These are phyloP conservation scores for Ypsolopha scabrella DNA, from an alignment of 2,888 invertebrate genomes.

Conservation along the genomic window DNA sequence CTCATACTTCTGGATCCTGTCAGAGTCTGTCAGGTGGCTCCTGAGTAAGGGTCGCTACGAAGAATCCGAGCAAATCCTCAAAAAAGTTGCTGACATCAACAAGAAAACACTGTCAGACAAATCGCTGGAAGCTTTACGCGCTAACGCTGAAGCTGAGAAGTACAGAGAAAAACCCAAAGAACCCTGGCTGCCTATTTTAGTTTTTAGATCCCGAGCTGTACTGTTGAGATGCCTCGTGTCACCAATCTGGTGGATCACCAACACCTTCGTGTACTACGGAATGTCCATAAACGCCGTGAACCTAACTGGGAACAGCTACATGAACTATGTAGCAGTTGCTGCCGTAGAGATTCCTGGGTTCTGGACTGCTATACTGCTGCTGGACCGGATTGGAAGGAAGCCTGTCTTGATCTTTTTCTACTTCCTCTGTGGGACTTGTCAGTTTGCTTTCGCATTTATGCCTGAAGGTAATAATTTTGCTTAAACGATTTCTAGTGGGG, in stretches of 20 bases:
- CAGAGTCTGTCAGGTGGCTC: slow-evolving; percentile 80
- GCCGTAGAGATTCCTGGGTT: slow-evolving; percentile 76
- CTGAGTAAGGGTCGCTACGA: slow-evolving; percentile 73
- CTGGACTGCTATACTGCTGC: slow-evolving; percentile 60
- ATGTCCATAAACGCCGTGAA: slow-evolving; percentile 76
- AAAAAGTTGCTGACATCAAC: slow-evolving; percentile 73
- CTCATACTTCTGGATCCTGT: slow-evolving; percentile 77
- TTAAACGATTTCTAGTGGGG: no score
- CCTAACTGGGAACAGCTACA: slow-evolving; percentile 74
- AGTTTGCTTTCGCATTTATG: slow-evolving; percentile 28
- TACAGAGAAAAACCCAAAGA: slow-evolving; percentile 17
- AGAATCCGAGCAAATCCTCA: slow-evolving; percentile 73
- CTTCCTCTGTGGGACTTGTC: slow-evolving; percentile 53
- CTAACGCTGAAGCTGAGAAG: slow-evolving; percentile 21
- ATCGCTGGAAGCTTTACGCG: slow-evolving; percentile 27
- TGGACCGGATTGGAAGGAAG: slow-evolving; percentile 67
- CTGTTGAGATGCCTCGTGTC: slow-evolving; percentile 63
- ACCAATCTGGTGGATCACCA: slow-evolving; percentile 77
- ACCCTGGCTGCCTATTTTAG: slow-evolving; percentile 22
- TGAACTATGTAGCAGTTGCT: slow-evolving; percentile 73
- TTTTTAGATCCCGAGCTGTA: slow-evolving; percentile 49
- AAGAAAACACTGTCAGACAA: slow-evolving; percentile 39
- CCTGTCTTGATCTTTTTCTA: slow-evolving; percentile 62
- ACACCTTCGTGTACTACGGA: slow-evolving; percentile 78
- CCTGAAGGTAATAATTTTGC: slow-evolving; percentile 47